A percentile compares a stretch with the other conserved stretches of the same genome.
These are phyloP conservation scores for Eufriesea mexicana DNA, from an alignment of 1,140 invertebrate genomes.

Conservation along the genomic window DNA sequence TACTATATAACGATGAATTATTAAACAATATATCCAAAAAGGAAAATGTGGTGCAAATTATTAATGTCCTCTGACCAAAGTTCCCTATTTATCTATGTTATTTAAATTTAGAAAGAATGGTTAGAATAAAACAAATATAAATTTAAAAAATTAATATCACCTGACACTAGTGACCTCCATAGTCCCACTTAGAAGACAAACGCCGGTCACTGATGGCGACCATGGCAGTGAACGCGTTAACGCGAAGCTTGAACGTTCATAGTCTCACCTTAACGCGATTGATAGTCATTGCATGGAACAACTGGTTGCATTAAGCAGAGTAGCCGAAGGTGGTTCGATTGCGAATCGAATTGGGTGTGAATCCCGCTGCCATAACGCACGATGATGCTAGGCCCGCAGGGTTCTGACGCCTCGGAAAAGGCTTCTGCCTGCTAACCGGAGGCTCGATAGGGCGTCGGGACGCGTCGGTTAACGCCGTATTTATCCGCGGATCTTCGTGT, in stretches of 20 bases:
- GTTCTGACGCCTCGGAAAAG: not conserved
- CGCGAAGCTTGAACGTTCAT: not conserved
- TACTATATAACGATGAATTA: too few relatives aligned
- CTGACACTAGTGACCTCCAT: too few relatives aligned
- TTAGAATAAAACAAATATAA: too few relatives aligned
- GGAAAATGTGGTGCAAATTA: too few relatives aligned
- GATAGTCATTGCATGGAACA: not conserved
- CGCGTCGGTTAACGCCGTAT: not conserved
- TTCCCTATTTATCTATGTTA: too few relatives aligned
- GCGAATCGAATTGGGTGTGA: not conserved
- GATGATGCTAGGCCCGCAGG: not conserved
- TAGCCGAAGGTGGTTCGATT: not conserved
- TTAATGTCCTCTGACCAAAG: too few relatives aligned
- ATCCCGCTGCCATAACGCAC: not conserved
- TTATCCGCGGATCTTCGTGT: slow-evolving; percentile 38
- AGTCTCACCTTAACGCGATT: not conserved
- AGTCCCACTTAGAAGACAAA: too few relatives aligned
- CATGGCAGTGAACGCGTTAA: too few relatives aligned
- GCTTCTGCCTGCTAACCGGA: not conserved
- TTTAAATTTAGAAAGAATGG: too few relatives aligned
- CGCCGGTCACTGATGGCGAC: too few relatives aligned
- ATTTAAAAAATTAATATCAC: too few relatives aligned
- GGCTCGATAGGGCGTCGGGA: not conserved
- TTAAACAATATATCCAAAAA: too few relatives aligned
- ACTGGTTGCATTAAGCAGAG: slow-evolving; percentile 10